These are phyloP conservation scores for Coleophora flavipennella DNA, from an alignment of 2,888 invertebrate genomes.

Conservation along the genomic window DNA sequence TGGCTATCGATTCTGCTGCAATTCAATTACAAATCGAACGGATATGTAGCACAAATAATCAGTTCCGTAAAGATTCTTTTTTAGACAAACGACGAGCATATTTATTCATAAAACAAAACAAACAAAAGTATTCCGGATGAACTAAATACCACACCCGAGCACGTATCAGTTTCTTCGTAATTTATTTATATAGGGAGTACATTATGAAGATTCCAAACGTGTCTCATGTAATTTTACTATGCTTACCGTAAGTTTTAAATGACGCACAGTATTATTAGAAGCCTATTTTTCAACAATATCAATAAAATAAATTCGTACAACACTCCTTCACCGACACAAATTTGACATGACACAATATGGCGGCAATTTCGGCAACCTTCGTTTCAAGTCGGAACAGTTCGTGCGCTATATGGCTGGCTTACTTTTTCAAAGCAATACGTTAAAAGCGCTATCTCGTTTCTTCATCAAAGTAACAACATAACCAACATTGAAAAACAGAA, in stretches of 20 bases:
- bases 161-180: background rate
- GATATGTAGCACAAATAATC: constrained; percentile 25
- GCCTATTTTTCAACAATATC: constrained; percentile 18
- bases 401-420: constrained; percentile 19
- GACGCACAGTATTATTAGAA: constrained; percentile 25
- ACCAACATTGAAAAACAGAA: constrained; percentile 20
- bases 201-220: background rate
- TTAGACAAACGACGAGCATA: constrained; percentile 28
- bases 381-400: constrained; percentile 26
- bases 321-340: constrained; percentile 44
- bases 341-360: constrained; percentile 67
- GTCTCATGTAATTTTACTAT: background rate
- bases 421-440: constrained; percentile 11
- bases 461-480: constrained; percentile 14
- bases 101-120: constrained; percentile 49
- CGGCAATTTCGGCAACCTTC: constrained; percentile 38
- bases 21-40: constrained; percentile 11
- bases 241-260: constrained; percentile 39
- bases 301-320: constrained; percentile 30
- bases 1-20: constrained; percentile 34
- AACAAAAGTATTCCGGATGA: constrained; percentile 45
- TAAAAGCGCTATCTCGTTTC: constrained; percentile 20
- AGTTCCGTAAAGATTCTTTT: constrained; percentile 21
- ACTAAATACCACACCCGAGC: constrained; percentile 62
- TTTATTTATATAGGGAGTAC: background rate